Base-by-base conservation (phyloP, 2,888 invertebrate genomes). In the Bruchidius siliquastri region DNA sequence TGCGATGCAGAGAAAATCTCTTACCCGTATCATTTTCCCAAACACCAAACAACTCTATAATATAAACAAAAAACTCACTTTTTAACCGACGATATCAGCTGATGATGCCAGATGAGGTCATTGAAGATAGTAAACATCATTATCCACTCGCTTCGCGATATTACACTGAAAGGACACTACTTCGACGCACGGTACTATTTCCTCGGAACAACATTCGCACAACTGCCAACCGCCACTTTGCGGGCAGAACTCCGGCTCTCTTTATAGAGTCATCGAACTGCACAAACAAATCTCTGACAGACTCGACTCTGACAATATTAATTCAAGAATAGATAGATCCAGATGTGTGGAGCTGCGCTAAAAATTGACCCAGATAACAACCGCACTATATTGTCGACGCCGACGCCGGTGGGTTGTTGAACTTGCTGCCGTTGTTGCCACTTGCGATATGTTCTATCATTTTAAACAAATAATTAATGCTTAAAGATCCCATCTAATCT, bases 311-410 rank as follows among this genome's bases (percentile, higher is more conserved):
- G 74, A 71, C 77, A 76, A 77, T 76, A 79, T 76, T 76, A 76
- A 77, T 75, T 77, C 75, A 74, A 73, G 78, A 76, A 76, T 78
- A 79, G 77, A 78, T 79, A 75, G 78, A 76, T 74, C 77, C 80
- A 80, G 79, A 80, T 80, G 80, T 80, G 79, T 79, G 80, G 79
- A 80, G 76, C 77, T 77, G 77, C 75, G 78, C 79, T 78, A 81
- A 81, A 81, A 80, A 79, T 80, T 78, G 81, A 81, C 81, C 81
- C 77, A 81, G 77, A 80, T 81, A 79, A 76, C 78, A 74, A 79
- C 10, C 8, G 49, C 49, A 49, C 49, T 49, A 30, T 49, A 49
- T 49, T 49, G 49, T 8, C 26, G 80, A 79, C 74, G 69, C n/a
- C n/a, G n/a, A 70, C 69, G 72, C 73, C 72, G 22, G 2, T 71